A percentile compares a stretch with the other conserved stretches of the same genome.
Conservation (phyloP, 2,797 vertebrate species). For the Sebastes matsubarae region DNA sequence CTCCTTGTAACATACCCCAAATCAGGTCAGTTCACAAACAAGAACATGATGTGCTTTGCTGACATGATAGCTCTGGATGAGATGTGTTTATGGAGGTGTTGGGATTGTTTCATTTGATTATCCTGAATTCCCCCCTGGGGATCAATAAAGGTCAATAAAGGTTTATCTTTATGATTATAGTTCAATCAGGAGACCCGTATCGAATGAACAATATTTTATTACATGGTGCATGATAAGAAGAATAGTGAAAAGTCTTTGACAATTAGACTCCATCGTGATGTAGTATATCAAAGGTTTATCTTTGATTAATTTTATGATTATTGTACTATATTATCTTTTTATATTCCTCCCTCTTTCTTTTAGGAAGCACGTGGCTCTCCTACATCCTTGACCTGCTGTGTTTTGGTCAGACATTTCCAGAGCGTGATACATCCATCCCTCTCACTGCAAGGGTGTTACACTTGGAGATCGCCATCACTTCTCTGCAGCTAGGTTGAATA, state of each 20-base stretch:
- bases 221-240: too few species aligned
- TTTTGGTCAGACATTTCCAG: slow-evolving; percentile 61
- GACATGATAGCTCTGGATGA: background rate
- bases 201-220: too few species aligned
- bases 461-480: slow-evolving; percentile 45
- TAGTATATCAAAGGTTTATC: too few species aligned
- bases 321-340: background rate
- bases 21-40: slow-evolving; percentile 55
- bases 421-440: slow-evolving; percentile 56
- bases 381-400: slow-evolving; percentile 75
- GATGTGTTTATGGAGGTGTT: background rate
- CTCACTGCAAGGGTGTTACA: slow-evolving; percentile 67
- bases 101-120: too few species aligned
- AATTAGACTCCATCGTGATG: too few species aligned
- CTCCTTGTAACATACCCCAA: slow-evolving; percentile 74
- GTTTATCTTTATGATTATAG: too few species aligned
- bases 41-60: background rate
- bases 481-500: slow-evolving; percentile 47
- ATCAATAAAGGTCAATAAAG: too few species aligned
- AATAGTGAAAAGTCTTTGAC: too few species aligned
- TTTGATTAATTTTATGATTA: too few species aligned
- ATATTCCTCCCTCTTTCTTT: background rate
- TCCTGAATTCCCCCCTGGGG: too few species aligned
- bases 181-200: too few species aligned
- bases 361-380: slow-evolving; percentile 76